These are phyloP conservation scores for Indicator indicator DNA, from an alignment of 2,113 vertebrate genomes.

Conservation along the genomic window DNA sequence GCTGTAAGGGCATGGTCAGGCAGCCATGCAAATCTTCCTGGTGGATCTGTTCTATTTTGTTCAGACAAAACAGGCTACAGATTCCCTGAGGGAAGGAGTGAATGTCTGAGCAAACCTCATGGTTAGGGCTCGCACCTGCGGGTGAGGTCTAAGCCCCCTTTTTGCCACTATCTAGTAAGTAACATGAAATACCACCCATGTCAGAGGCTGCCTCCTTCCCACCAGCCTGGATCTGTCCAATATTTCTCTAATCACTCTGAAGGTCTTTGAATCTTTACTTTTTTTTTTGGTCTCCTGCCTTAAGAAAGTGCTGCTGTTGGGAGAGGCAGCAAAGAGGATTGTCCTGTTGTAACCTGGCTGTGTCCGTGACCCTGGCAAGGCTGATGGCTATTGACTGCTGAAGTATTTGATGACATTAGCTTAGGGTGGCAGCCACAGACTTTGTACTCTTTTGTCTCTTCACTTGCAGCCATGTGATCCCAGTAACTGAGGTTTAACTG, in stretches of 20 bases:
- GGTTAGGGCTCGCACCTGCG: neutral
- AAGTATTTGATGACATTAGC: constrained; percentile 39
- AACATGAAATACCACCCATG: neutral
- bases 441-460: constrained; percentile 45
- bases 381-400: constrained; percentile 29
- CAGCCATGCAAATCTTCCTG: neutral
- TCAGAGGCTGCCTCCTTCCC: neutral
- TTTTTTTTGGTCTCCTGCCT: neutral
- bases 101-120: neutral
- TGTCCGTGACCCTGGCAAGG: neutral
- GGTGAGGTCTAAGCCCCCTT: neutral
- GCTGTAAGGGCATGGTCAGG: neutral
- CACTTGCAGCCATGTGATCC: neutral
- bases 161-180: neutral
- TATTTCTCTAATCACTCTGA: neutral
- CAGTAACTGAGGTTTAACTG: neutral
- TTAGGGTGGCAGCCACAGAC: constrained; percentile 16
- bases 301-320: neutral
- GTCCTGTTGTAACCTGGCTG: neutral
- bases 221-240: neutral
- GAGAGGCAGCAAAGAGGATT: neutral
- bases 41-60: neutral
- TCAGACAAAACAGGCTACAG: neutral
- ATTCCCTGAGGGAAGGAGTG: neutral
- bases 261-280: neutral